phyloP scores from a whole-genome alignment of 2,113 vertebrate species.

The Saimiri boliviensis region DNA sequence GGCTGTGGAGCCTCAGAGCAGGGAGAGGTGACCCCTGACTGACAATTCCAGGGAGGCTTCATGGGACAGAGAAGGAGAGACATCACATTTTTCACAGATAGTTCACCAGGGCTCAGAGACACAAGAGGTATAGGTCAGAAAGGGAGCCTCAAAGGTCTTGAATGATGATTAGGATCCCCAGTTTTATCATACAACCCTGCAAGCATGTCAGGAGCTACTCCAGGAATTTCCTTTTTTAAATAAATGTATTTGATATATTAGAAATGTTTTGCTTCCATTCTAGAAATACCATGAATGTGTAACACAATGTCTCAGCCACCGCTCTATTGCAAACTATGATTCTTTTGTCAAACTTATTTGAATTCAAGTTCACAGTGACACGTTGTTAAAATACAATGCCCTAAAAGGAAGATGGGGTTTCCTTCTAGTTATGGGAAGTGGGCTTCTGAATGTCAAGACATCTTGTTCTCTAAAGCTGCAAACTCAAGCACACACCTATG shows the following conservation, averaged over 20 bases:
- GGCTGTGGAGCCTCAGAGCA: rapidly evolving
- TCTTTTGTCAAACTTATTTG: not conserved
- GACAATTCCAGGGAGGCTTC: rapidly evolving
- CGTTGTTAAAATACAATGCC: not conserved
- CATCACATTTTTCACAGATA: not conserved
- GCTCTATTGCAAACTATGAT: not conserved
- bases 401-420: rapidly evolving
- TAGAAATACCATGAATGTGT: rapidly evolving
- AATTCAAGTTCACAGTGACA: not conserved
- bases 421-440: not conserved
- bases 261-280: not conserved
- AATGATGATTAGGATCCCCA: rapidly evolving
- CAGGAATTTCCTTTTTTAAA: not conserved
- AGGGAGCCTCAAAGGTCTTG: not conserved
- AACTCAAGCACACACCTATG: rapidly evolving
- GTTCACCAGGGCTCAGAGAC: not conserved
- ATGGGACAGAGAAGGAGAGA: rapidly evolving
- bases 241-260: not conserved
- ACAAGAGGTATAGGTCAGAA: rapidly evolving
- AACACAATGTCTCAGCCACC: rapidly evolving
- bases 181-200: rapidly evolving
- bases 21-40: rapidly evolving
- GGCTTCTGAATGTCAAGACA: not conserved
- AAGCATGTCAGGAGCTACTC: rapidly evolving
- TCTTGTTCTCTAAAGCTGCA: not conserved